Evolutionary conservation across 2,888 invertebrate species (phyloP).

Genomic region (Sipha maydis): DNA sequence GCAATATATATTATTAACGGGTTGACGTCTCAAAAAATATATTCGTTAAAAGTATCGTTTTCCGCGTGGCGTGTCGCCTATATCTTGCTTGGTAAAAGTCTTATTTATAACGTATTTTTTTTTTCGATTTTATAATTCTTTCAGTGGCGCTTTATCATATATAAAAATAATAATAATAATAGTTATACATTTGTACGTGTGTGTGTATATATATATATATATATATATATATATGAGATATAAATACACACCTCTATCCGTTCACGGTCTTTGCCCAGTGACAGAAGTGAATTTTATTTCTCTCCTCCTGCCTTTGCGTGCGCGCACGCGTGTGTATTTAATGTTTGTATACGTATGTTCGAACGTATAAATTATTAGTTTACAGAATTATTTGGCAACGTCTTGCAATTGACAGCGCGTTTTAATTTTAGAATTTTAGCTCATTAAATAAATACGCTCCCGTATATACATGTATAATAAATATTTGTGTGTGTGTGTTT

Average conservation of each 20-base stretch:
- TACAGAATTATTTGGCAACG: slow-evolving; percentile 57
- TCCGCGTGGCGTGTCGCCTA: neutral
- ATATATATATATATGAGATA: neutral
- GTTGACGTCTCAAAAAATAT: slow-evolving; percentile 20
- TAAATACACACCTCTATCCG: slow-evolving; percentile 41
- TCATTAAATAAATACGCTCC: slow-evolving; percentile 50
- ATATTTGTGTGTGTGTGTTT: neutral
- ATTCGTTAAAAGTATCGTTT: neutral
- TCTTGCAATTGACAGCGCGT: slow-evolving; percentile 46
- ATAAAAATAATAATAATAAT: neutral
- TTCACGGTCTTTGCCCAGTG: slow-evolving; percentile 54
- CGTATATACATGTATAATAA: neutral
- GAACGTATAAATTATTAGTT: slow-evolving; percentile 60
- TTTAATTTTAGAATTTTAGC: slow-evolving; percentile 59
- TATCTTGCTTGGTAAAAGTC: neutral
- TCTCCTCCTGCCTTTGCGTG: neutral
- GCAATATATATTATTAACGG: slow-evolving; percentile 23
- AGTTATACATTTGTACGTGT: no score
- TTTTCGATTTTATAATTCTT: neutral
- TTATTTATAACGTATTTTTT: slow-evolving; percentile 29
- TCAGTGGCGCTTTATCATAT: slow-evolving; percentile 28
- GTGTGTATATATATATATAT: neutral
- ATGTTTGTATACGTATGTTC: slow-evolving; percentile 51
- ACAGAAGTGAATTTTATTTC: slow-evolving; percentile 50
- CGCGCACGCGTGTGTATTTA: slow-evolving; percentile 7